Base-by-base conservation (phyloP, 2,797 vertebrate species). In the Pseudochaenichthys georgianus region DNA sequence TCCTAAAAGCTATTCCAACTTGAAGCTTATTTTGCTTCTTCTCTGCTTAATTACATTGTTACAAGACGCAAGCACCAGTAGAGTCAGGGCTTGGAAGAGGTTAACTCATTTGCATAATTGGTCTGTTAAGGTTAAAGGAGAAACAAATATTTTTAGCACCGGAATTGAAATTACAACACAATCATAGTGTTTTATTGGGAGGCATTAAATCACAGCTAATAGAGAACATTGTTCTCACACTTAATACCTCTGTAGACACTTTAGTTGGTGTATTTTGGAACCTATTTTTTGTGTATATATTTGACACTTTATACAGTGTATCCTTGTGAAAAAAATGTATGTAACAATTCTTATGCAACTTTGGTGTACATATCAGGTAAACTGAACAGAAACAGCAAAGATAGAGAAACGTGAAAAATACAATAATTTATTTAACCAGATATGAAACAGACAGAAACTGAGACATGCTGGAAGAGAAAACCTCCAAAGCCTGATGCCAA, bases 401-500 rank as follows among this genome's bases (percentile, higher is more conserved):
- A 6, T 21, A 57, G 2, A 73, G 9, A 66, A 31, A 76, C 21
- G 13, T 57, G 13, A 77, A 81, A 81, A 82, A 74, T 0, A 69
- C 9, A 64, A 73, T 64, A 13, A 74, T 87, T 84, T 87, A 90
- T 85, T 89, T 70, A 41, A 78, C 21, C 41, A 43, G 9, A 71
- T 73, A 63, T 76, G n/a, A 78, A 64, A 73, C 61, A 13, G 16
- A 57, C 0, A 61, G 11, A 58, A 61, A 60, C 6, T 1, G 1
- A 55, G n/a, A 69, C 45, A 53, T 1, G 12, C 0, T 31, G 43
- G 12, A 21, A 53, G 1, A 4, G 16, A 45, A 59, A 38, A 66
- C 0, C n/a, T 9, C 17, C 19, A 2, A 34, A 45, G 0, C 48
- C 51, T 55, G 46, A 73, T 48, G 47, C 54, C 47, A 19, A 43